Evolutionary conservation across 2,888 invertebrate species (phyloP), one percentile per base, ranked within the genome.

Genomic region (Lymantria monacha): DNA sequence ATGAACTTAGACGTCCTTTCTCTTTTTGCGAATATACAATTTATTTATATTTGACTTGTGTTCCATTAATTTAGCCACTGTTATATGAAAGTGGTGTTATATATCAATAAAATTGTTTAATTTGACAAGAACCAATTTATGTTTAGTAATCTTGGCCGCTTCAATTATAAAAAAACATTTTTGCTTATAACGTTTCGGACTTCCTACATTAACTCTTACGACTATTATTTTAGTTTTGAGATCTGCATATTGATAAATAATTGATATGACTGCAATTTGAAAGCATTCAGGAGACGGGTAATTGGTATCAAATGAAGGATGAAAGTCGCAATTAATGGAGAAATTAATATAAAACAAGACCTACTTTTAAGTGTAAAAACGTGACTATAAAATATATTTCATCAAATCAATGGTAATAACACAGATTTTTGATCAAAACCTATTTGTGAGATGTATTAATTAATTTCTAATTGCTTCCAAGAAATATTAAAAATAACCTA

Each of bases 1-100:
- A 55, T 41, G 15, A 54, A 61, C 55, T 44, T 44, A 44, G 49
- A 63, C 61, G 49, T 73, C 74, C 76, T 76, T 76, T 76, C 77
- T 65, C 76, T 72, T 75, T 72, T 64, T 62, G 49, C 60, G 44
- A 59, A 69, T 63, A 50, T 47, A 46, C 46, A 64, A 62, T 70
- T 74, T 69, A 75, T 76, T 74, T 68, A 65, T 65, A 61, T 58
- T 31, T 51, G 47, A 57, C 43, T 45, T 56, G 61, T 63, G 36
- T 65, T 64, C 44, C 56, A 51, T 64, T 65, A 61, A 59, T 61
- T 59, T 42, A 8, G 49, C 48, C 63, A 55, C 56, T 61, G 61
- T 69, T 72, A 61, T 30, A 59, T 52, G 63, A 63, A 63, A 70
- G 55, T 54, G 61, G 47, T 61, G 53, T 74, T 73, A 69, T 74